A percentile compares a stretch with the other conserved stretches of the same genome.
Conservation (phyloP, 2,888 invertebrate genomes). For the Epistrophella euchroma region DNA sequence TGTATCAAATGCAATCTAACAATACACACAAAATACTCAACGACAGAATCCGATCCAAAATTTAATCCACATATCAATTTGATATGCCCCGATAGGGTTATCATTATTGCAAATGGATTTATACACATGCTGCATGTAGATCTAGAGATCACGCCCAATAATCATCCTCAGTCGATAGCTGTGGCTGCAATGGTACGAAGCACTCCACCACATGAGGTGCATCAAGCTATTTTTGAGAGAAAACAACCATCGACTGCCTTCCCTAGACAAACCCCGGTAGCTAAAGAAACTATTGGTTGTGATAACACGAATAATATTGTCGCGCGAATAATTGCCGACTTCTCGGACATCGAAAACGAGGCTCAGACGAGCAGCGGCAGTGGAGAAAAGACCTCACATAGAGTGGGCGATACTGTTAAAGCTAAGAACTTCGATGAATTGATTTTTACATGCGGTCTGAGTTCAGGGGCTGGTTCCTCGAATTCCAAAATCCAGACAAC, state of each 20-base stretch:
- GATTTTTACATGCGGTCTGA: slow-evolving; percentile 84
- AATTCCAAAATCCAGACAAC: slow-evolving; percentile 55
- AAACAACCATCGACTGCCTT: slow-evolving; percentile 33
- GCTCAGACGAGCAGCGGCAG: slow-evolving; percentile 82
- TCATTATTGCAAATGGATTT: slow-evolving; percentile 93
- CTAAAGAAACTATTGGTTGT: slow-evolving; percentile 77
- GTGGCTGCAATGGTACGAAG: slow-evolving; percentile 70
- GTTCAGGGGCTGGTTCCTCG: slow-evolving; percentile 67
- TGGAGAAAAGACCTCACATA: slow-evolving; percentile 41
- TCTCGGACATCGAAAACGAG: slow-evolving; percentile 87
- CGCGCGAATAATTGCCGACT: slow-evolving; percentile 87
- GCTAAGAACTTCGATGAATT: slow-evolving; percentile 84
- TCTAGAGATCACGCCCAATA: slow-evolving; percentile 83
- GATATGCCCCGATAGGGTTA: slow-evolving; percentile 89
- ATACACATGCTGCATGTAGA: slow-evolving; percentile 91
- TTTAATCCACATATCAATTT: slow-evolving; percentile 89
- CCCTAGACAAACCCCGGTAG: slow-evolving; percentile 69
- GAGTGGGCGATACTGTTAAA: slow-evolving; percentile 77
- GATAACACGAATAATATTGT: slow-evolving; percentile 86
- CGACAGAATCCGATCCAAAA: slow-evolving; percentile 93
- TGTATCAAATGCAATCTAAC: slow-evolving; percentile 96
- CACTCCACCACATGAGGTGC: slow-evolving; percentile 78
- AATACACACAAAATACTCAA: slow-evolving; percentile 95
- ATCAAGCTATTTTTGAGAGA: slow-evolving; percentile 39
- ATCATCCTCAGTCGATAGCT: slow-evolving; percentile 59